A percentile compares a stretch with the other conserved stretches of the same genome.
Evolutionary conservation across 2,797 vertebrate genomes (phyloP).

Genomic region (Chromobotia macracanthus): DNA sequence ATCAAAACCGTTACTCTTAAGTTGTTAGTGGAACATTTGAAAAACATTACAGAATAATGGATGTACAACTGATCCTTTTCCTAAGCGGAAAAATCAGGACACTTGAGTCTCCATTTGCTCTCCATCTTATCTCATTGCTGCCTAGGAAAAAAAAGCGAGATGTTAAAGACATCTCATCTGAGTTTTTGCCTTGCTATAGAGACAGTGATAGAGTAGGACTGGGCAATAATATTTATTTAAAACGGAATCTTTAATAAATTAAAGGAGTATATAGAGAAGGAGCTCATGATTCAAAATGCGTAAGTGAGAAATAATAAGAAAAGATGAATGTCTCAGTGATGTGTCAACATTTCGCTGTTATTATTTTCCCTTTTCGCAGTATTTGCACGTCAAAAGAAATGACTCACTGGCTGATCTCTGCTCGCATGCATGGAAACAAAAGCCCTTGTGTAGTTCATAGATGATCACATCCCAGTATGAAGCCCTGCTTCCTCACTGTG

Average conservation of each 20-base stretch:
- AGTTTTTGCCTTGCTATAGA: not conserved
- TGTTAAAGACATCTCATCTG: not conserved
- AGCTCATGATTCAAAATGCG: not conserved
- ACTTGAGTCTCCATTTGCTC: not conserved
- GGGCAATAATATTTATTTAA: not conserved
- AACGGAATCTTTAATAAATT: not conserved
- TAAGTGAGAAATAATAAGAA: constrained; percentile 32
- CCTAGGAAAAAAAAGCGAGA: not conserved
- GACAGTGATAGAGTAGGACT: not conserved
- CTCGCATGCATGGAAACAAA: constrained; percentile 4
- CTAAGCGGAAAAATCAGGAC: no score
- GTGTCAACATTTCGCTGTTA: constrained; percentile 26
- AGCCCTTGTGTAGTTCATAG: constrained; percentile 11
- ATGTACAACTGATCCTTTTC: no score
- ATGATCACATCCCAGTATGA: constrained; percentile 19
- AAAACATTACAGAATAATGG: no score
- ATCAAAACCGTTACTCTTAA: no score
- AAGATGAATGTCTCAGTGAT: constrained; percentile 23
- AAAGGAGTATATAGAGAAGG: not conserved
- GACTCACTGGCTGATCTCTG: constrained; percentile 35
- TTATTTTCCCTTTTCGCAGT: constrained; percentile 21
- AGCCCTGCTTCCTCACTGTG: not conserved
- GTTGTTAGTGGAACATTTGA: no score
- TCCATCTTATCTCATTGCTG: not conserved
- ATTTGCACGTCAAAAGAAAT: constrained; percentile 39